Base-by-base conservation (phyloP, 1,140 invertebrate genomes). In the Hyles euphorbiae region DNA sequence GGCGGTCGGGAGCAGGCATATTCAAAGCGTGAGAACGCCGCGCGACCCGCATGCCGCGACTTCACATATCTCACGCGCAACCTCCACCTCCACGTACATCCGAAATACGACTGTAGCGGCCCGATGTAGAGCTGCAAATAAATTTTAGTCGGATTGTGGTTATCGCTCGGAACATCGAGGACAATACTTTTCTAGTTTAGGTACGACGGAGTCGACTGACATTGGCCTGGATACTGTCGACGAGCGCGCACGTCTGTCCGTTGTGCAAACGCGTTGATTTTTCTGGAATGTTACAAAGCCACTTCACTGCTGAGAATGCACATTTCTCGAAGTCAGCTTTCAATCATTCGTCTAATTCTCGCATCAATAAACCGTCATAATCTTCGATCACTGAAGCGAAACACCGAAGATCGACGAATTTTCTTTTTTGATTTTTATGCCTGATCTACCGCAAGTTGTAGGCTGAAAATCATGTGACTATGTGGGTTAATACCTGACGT, bases 141-240 rank as follows among this genome's bases (percentile, higher is more conserved):
- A 34, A 40, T 45, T 59, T 43, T 7, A 56, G 8, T 11, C 47
- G 52, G 49, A 34, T 65, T 77, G 80, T 68, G 77, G 83, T 88
- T 88, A 88, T 88, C 85, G 83, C 74, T 79, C 67, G 61, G 76
- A 87, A 84, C 81, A 81, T 87, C 85, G 83, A 88, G 83, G 85
- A 86, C 85, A 86, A 86, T 86, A 83, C 76, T 88, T 88, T 85
- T 85, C 85, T 86, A 86, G 85, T 83, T 84, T 88, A 86, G 83
- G 83, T 83, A 83, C 80, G 76, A 44, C 60, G 54, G 53, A 60
- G 65, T 67, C 57, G 53, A 72, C 76, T 85, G 85, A 83, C 83
- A 86, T 88, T 88, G 85, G 85, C 83, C 81, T 79, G 85, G 79
- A 88, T 86, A 85, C 74, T 75, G 81, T 61, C 78, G 74, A 80